Evolutionary conservation across 2,113 vertebrate genomes (phyloP).

Genomic region (human): GRCh38 chr2:108025501-108026000

Average conservation of each 20-base stretch:
- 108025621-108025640: neutral
- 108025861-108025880: neutral
- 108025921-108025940: neutral
- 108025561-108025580: neutral
- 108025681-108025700: neutral
- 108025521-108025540: neutral
- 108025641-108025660: neutral
- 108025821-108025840: neutral
- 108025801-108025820: neutral
- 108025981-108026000: neutral
- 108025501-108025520: neutral
- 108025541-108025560: neutral
- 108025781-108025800: neutral
- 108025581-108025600: neutral
- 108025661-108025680: neutral
- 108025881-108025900: neutral
- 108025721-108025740: neutral
- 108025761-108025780: rapidly evolving
- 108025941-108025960: neutral
- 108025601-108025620: neutral
- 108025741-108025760: neutral
- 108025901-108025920: neutral
- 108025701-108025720: neutral
- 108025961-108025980: neutral
- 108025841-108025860: neutral